phyloP scores from a whole-genome alignment of 2,797 vertebrate species.

The Rallus crepitans region DNA sequence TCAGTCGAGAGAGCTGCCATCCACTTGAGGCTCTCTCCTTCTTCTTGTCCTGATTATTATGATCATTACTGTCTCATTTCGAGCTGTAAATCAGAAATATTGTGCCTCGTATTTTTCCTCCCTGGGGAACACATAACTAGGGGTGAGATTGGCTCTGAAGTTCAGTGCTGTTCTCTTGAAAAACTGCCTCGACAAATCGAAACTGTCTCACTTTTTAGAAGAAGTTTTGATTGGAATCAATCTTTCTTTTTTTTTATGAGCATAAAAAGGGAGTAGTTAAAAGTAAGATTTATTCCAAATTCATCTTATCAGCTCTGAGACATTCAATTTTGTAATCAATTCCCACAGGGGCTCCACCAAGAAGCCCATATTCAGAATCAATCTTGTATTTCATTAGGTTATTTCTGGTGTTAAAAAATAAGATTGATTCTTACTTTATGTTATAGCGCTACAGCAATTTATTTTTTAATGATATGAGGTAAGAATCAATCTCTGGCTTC shows the following conservation, averaged over 20 bases:
- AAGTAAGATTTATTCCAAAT: constrained; percentile 80
- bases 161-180: constrained; percentile 63
- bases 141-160: constrained; percentile 68
- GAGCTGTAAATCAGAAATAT: constrained; percentile 75
- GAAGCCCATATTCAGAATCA: constrained; percentile 77
- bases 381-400: constrained; percentile 80
- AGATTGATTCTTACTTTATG: constrained; percentile 80
- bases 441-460: constrained; percentile 77
- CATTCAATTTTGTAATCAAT: constrained; percentile 80
- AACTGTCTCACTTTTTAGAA: constrained; percentile 70
- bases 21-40: constrained; percentile 64
- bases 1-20: constrained; percentile 59
- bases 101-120: constrained; percentile 65
- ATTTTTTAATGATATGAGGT: constrained; percentile 81
- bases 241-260: constrained; percentile 68
- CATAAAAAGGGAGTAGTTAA: constrained; percentile 78
- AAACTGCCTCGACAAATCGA: constrained; percentile 70
- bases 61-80: constrained; percentile 74
- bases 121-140: constrained; percentile 36
- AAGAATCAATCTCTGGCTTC: constrained; percentile 76
- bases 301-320: constrained; percentile 78
- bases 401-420: constrained; percentile 80
- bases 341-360: constrained; percentile 76
- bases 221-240: constrained; percentile 79
- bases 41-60: constrained; percentile 72